These are phyloP conservation scores for Thermophis baileyi DNA, from an alignment of 2,113 vertebrate species.

Conservation along the genomic window DNA sequence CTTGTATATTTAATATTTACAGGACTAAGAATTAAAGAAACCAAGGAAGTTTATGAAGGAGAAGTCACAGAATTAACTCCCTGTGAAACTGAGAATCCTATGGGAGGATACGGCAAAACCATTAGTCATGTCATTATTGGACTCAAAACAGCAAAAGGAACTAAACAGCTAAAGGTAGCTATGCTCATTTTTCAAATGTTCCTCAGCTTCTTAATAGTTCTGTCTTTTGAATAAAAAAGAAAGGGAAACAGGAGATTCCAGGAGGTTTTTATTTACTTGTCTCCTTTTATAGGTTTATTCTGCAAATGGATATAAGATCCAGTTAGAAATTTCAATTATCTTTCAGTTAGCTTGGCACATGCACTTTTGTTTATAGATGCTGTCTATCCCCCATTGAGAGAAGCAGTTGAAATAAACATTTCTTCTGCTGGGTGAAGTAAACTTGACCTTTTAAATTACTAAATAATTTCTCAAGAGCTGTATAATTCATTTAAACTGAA, in stretches of 20 bases:
- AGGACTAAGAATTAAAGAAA: conserved; percentile 97
- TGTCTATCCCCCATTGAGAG: background rate
- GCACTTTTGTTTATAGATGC: background rate
- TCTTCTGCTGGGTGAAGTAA: background rate
- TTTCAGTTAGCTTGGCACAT: background rate
- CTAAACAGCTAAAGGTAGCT: conserved; percentile 93
- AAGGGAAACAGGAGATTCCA: background rate
- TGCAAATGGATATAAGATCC: background rate
- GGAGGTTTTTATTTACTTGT: background rate
- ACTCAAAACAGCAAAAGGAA: conserved; percentile 96
- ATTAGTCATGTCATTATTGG: conserved; percentile 97
- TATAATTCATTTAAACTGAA: background rate
- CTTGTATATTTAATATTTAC: conserved; percentile 40
- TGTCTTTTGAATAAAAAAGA: background rate
- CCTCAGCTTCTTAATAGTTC: background rate
- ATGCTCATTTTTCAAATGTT: background rate
- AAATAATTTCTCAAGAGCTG: background rate
- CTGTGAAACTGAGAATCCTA: conserved; percentile 97
- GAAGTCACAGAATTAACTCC: conserved; percentile 97
- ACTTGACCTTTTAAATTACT: background rate
- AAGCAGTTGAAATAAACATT: background rate
- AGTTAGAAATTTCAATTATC: background rate
- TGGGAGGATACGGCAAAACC: conserved; percentile 97
- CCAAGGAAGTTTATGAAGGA: conserved; percentile 98
- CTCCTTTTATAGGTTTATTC: background rate